phyloP scores from a whole-genome alignment of 1,140 invertebrate genomes.

The Drosophila varians region DNA sequence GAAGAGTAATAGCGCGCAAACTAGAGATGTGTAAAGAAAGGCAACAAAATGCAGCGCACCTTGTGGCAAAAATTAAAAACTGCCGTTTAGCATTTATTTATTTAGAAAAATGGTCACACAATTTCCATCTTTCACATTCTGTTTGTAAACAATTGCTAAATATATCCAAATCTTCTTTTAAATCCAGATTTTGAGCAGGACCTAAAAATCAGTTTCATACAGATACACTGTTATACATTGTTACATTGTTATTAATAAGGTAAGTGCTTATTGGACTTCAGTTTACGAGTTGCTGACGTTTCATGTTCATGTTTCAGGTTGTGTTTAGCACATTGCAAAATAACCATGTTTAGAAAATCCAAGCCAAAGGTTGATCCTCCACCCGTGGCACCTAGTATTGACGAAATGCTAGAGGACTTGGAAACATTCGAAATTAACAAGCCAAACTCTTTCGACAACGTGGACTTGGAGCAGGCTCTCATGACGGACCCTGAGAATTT shows the following conservation, averaged over 20 bases:
- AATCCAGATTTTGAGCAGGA: background rate
- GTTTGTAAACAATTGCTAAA: slow-evolving; percentile 19
- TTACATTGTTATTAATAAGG: background rate
- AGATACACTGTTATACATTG: no score
- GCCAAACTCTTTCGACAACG: slow-evolving; percentile 3
- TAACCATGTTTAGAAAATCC: slow-evolving; percentile 68
- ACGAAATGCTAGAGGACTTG: slow-evolving; percentile 64
- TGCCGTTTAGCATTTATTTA: background rate
- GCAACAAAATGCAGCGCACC: background rate
- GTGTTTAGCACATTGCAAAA: slow-evolving; percentile 1
- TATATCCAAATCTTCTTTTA: background rate
- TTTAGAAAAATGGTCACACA: background rate
- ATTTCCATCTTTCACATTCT: background rate
- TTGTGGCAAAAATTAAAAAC: background rate
- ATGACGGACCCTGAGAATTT: slow-evolving; percentile 55
- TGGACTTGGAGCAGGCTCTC: slow-evolving; percentile 49
- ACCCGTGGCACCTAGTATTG: slow-evolving; percentile 57
- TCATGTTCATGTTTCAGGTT: no score
- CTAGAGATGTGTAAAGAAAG: slow-evolving; percentile 8
- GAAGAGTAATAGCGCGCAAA: slow-evolving; percentile 14
- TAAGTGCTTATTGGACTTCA: background rate
- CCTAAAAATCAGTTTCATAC: no score
- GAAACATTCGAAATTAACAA: slow-evolving; percentile 63
- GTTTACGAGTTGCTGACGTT: slow-evolving; percentile 35
- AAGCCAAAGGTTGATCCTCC: slow-evolving; percentile 61